Evolutionary conservation across 2,797 vertebrate genomes (phyloP).

Genomic region (Austrolebias charrua): DNA sequence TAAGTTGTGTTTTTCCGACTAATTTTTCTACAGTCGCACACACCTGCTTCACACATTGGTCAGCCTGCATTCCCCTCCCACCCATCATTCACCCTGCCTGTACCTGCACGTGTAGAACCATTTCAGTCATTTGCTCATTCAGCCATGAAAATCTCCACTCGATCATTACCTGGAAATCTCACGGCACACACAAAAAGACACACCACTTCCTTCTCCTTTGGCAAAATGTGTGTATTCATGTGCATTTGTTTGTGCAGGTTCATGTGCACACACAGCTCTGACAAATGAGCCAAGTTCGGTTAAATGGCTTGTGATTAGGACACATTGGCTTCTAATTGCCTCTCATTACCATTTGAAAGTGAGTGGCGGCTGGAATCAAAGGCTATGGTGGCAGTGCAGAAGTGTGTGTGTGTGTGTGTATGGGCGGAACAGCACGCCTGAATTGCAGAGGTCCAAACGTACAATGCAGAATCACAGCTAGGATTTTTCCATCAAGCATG

Average conservation of each 20-base stretch:
- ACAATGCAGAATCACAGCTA: constrained; percentile 34
- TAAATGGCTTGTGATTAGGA: constrained; percentile 79
- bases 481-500: constrained; percentile 10
- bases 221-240: constrained; percentile 52
- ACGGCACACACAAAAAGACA: constrained; percentile 7
- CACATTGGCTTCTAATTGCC: constrained; percentile 79
- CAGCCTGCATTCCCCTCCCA: constrained; percentile 21
- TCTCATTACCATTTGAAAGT: constrained; percentile 80
- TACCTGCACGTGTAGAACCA: constrained; percentile 34
- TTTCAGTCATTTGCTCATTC: constrained; percentile 50
- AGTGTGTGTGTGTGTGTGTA: constrained; percentile 11
- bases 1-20: constrained; percentile 18
- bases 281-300: constrained; percentile 73
- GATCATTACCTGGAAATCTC: constrained; percentile 52
- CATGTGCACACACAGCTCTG: constrained; percentile 54
- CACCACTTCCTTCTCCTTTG: constrained; percentile 20
- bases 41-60: constrained; percentile 23
- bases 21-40: constrained; percentile 41
- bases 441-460: constrained; percentile 25
- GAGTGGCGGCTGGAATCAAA: constrained; percentile 74
- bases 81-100: constrained; percentile 25
- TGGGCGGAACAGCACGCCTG: constrained; percentile 23
- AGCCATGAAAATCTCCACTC: constrained; percentile 47
- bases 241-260: constrained; percentile 42
- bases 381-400: constrained; percentile 51